Evolutionary conservation across 2,797 vertebrate genomes (phyloP), one percentile per base, ranked within the genome.

Genomic region (Sternarchorhynchus goeldii): DNA sequence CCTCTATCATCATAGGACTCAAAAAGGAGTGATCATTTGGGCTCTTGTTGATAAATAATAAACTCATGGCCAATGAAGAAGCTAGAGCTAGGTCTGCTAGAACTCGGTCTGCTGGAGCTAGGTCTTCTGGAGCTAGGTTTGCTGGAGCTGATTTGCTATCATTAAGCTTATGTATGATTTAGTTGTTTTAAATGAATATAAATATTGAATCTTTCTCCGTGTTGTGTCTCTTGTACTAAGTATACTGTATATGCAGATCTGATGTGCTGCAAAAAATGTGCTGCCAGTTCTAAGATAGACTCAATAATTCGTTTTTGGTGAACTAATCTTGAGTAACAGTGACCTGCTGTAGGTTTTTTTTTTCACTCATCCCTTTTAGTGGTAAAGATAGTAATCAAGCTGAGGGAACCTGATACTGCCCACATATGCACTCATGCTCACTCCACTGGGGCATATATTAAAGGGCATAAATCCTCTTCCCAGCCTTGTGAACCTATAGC

Each of bases 1-100:
- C 89, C 84, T 84, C 89, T 89, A 91, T 93, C 92, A 92, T 87
- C 82, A 85, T 88, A 88, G 85, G 89, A 87, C 81, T 87, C 83
- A 88, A 82, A 88, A 89, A 89, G 89, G 41, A 82, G 78, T 77
- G 84, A 92, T 92, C 90, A 91, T 91, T 93, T 89, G 86, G 77
- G 81, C 76, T 36, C 55, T 59, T 34, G 84, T 82, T 89, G 89
- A 88, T 91, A 91, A 92, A 89, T 93, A 91, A 92, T 90, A 89
- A 83, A 91, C 91, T 85, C 81, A 85, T 85, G 67, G 65, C 59
- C 90, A 84, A 88, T 87, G 84, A 85, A 76, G 88, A 88, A 88
- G 78, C 81, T 81, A 83, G 83, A n/a, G n/a, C n/a, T n/a, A n/a
- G n/a, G n/a, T n/a, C n/a, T n/a, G n/a, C n/a, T n/a, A n/a, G n/a